These are phyloP conservation scores for Cheilosia scutellata DNA, from an alignment of 2,888 invertebrate genomes.

Conservation along the genomic window DNA sequence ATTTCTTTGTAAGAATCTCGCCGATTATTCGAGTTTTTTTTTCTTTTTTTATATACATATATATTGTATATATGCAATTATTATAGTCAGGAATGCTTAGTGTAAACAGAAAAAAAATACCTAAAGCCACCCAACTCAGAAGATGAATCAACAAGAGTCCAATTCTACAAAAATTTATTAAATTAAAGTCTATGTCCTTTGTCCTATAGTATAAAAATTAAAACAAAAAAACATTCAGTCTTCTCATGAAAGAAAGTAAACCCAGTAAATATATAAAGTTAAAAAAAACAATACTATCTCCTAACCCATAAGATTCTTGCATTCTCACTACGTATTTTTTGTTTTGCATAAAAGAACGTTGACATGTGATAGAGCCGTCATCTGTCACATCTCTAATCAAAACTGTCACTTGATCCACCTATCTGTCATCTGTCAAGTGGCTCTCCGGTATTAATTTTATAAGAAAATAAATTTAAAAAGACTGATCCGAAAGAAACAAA, in stretches of 20 bases:
- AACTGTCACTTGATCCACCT: constrained; percentile 24
- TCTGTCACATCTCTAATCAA: constrained; percentile 17
- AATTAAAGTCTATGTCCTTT: constrained; percentile 57
- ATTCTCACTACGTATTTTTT: constrained; percentile 39
- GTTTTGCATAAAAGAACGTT: constrained; percentile 29
- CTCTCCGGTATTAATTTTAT: constrained; percentile 21
- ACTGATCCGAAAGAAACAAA: constrained; percentile 25
- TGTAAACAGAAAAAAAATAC: constrained; percentile 19
- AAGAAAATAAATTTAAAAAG: background rate
- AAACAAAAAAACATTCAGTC: constrained; percentile 71
- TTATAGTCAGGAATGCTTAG: constrained; percentile 59
- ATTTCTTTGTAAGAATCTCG: constrained; percentile 32
- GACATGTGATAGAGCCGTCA: constrained; percentile 15
- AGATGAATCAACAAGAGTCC: constrained; percentile 31
- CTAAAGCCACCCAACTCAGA: constrained; percentile 44
- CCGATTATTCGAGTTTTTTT: constrained; percentile 33
- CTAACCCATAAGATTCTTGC: constrained; percentile 57
- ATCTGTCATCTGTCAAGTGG: constrained; percentile 50
- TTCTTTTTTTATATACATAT: constrained; percentile 23
- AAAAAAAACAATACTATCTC: constrained; percentile 23
- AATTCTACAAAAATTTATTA: constrained; percentile 17
- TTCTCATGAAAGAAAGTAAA: constrained; percentile 70
- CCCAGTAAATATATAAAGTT: constrained; percentile 23
- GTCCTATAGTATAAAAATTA: constrained; percentile 37
- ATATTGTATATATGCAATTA: constrained; percentile 9